Conservation (phyloP, 2,113 vertebrate species). For the Tapirus terrestris region DNA sequence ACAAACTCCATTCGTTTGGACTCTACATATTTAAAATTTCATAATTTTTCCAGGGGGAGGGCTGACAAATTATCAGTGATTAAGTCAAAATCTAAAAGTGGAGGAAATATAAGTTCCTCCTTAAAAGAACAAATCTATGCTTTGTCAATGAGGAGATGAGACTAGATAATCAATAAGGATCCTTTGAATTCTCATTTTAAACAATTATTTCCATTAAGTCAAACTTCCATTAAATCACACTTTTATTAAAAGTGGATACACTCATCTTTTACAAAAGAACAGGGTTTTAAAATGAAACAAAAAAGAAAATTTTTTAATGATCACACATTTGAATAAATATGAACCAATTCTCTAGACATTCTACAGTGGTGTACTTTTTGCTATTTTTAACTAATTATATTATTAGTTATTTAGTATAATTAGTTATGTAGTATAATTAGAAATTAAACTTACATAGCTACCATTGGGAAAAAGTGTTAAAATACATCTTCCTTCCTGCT, state of each 20-base stretch:
- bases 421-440: too few species aligned
- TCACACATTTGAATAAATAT: background rate
- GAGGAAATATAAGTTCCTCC: background rate
- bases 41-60: background rate
- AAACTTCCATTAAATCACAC: background rate
- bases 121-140: background rate
- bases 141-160: background rate
- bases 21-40: background rate
- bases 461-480: background rate
- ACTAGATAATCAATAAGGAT: background rate
- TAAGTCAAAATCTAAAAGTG: background rate
- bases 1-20: background rate
- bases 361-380: background rate
- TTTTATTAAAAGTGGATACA: background rate
- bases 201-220: background rate
- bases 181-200: slow-evolving; percentile 23
- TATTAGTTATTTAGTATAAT: too few species aligned
- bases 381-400: background rate
- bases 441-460: background rate
- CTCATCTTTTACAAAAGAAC: background rate
- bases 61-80: background rate
- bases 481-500: background rate
- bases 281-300: background rate
- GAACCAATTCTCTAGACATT: background rate
- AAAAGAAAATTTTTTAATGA: background rate